Conservation (phyloP, 2,888 invertebrate genomes). For the Elmis aenea region DNA sequence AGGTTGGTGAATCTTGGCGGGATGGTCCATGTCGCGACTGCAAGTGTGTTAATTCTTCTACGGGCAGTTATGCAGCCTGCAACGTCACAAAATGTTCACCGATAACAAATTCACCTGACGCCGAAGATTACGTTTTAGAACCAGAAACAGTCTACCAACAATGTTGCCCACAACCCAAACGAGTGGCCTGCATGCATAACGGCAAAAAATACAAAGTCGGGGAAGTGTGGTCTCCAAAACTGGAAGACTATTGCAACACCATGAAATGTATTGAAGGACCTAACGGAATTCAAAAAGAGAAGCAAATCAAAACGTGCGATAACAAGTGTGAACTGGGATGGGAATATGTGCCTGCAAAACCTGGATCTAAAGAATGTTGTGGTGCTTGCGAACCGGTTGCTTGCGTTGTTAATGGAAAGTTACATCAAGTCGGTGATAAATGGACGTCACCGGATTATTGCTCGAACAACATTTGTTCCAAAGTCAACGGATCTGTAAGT, state of each 20-base stretch:
- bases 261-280: slow-evolving; percentile 50
- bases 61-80: slow-evolving; percentile 47
- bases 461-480: slow-evolving; percentile 55
- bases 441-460: slow-evolving; percentile 63
- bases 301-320: slow-evolving; percentile 53
- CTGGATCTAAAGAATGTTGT: slow-evolving; percentile 54
- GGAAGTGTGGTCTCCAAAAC: slow-evolving; percentile 54
- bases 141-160: slow-evolving; percentile 51
- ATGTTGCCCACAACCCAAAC: slow-evolving; percentile 59
- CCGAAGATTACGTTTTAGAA: slow-evolving; percentile 54
- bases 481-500: slow-evolving; percentile 48
- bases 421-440: slow-evolving; percentile 49
- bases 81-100: slow-evolving; percentile 50
- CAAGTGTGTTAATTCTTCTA: slow-evolving; percentile 47
- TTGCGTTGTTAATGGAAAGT: slow-evolving; percentile 49
- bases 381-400: slow-evolving; percentile 59
- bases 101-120: slow-evolving; percentile 44
- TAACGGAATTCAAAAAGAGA: slow-evolving; percentile 52
- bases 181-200: slow-evolving; percentile 55
- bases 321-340: slow-evolving; percentile 52
- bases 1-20: slow-evolving; percentile 59
- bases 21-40: slow-evolving; percentile 69
- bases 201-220: slow-evolving; percentile 48
- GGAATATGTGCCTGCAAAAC: slow-evolving; percentile 44
- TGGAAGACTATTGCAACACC: slow-evolving; percentile 52